phyloP scores from a whole-genome alignment of 2,888 invertebrate genomes.

The Rhaphigaster nebulosa region DNA sequence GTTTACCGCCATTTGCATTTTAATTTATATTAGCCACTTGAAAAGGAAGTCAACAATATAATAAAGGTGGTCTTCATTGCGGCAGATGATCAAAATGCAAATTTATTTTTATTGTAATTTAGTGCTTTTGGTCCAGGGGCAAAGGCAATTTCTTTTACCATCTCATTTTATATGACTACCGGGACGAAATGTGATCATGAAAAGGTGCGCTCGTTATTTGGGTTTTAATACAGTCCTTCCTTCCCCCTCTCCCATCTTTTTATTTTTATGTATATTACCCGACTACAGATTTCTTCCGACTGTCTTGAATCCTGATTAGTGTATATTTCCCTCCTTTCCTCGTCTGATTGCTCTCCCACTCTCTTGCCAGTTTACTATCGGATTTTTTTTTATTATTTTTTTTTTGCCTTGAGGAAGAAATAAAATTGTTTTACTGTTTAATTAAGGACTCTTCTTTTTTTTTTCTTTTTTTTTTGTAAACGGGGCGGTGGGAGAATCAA shows the following conservation, averaged over 20 bases:
- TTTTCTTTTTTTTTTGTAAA: background rate
- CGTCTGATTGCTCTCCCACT: background rate
- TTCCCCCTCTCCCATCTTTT: background rate
- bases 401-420: background rate
- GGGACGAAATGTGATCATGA: conserved; percentile 28
- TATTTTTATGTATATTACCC: conserved; percentile 41
- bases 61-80: conserved; percentile 22
- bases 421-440: background rate
- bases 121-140: background rate
- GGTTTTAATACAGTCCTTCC: background rate
- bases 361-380: background rate
- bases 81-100: conserved; percentile 47
- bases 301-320: conserved; percentile 16
- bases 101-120: conserved; percentile 54
- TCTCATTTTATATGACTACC: conserved; percentile 47
- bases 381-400: background rate
- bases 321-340: background rate
- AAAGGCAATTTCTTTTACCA: conserved; percentile 20
- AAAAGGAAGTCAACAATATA: conserved; percentile 52
- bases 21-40: conserved; percentile 52
- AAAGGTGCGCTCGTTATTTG: conserved; percentile 32
- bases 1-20: conserved; percentile 52
- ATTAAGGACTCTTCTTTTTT: background rate
- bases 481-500: background rate
- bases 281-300: conserved; percentile 23